A percentile compares a stretch with the other conserved stretches of the same genome.
Evolutionary conservation across 2,888 invertebrate species (phyloP).

Genomic region (Drosophila rubida): DNA sequence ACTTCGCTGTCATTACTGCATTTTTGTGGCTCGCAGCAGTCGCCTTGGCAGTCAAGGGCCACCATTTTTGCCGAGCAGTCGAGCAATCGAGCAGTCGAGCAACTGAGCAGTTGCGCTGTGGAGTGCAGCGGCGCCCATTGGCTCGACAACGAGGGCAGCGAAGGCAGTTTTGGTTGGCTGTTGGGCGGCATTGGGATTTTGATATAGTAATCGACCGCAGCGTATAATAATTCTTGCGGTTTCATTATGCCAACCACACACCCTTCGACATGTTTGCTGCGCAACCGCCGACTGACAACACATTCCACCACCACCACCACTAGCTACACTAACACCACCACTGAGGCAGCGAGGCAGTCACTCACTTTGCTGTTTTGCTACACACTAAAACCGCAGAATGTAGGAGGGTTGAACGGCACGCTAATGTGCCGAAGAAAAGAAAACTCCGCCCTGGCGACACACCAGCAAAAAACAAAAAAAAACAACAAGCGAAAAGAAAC

Average conservation of each 20-base stretch:
- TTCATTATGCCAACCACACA: slow-evolving; percentile 79
- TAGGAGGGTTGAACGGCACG: slow-evolving; percentile 70
- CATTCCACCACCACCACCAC: slow-evolving; percentile 39
- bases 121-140: slow-evolving; percentile 53
- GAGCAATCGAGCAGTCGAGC: neutral
- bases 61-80: slow-evolving; percentile 32
- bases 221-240: slow-evolving; percentile 82
- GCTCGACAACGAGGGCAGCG: slow-evolving; percentile 21
- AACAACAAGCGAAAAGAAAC: slow-evolving; percentile 8
- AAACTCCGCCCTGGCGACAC: slow-evolving; percentile 68
- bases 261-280: slow-evolving; percentile 63
- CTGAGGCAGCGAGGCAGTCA: neutral
- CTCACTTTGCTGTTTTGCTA: slow-evolving; percentile 16
- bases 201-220: slow-evolving; percentile 80
- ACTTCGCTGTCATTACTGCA: too few relatives aligned
- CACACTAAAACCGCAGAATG: slow-evolving; percentile 66
- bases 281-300: slow-evolving; percentile 63
- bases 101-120: neutral
- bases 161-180: slow-evolving; percentile 65
- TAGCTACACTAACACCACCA: slow-evolving; percentile 13
- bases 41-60: neutral
- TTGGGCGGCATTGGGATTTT: slow-evolving; percentile 61
- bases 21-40: neutral
- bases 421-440: slow-evolving; percentile 49
- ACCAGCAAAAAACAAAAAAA: slow-evolving; percentile 12